Conservation (phyloP, 2,113 vertebrate genomes). For the Corythaeola cristata region DNA sequence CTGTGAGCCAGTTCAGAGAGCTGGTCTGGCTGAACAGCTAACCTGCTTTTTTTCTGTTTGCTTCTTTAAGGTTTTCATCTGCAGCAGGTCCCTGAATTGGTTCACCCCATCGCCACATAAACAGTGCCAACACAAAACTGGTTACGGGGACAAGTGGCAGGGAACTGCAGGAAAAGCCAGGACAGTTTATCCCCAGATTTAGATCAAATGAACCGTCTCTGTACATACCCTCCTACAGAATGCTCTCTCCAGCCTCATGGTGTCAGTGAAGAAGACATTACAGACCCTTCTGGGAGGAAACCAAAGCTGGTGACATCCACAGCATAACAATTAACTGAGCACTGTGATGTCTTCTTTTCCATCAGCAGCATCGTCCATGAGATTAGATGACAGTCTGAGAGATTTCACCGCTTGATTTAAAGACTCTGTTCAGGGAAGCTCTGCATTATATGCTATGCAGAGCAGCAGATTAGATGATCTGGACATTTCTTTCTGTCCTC, state of each 20-base stretch:
- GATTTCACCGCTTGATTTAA: background rate
- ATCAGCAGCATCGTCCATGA: background rate
- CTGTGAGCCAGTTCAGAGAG: background rate
- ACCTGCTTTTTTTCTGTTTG: background rate
- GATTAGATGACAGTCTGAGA: background rate
- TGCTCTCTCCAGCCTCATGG: background rate
- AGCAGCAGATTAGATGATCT: background rate
- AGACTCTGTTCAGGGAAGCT: background rate
- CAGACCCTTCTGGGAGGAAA: background rate
- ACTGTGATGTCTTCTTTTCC: background rate
- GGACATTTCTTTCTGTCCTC: background rate
- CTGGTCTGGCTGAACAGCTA: background rate
- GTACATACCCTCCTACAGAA: background rate
- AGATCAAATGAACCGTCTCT: background rate
- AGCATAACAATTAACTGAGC: background rate
- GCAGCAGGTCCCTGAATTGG: background rate
- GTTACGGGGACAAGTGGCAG: background rate
- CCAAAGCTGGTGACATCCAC: background rate
- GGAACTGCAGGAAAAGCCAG: background rate
- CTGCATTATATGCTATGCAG: background rate
- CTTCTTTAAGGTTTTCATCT: background rate
- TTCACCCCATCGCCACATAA: background rate
- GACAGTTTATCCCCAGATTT: background rate
- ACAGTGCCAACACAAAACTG: background rate
- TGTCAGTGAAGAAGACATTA: accelerated